These are phyloP conservation scores for Amphiprion clarkii DNA, from an alignment of 2,797 vertebrate genomes.

Conservation along the genomic window DNA sequence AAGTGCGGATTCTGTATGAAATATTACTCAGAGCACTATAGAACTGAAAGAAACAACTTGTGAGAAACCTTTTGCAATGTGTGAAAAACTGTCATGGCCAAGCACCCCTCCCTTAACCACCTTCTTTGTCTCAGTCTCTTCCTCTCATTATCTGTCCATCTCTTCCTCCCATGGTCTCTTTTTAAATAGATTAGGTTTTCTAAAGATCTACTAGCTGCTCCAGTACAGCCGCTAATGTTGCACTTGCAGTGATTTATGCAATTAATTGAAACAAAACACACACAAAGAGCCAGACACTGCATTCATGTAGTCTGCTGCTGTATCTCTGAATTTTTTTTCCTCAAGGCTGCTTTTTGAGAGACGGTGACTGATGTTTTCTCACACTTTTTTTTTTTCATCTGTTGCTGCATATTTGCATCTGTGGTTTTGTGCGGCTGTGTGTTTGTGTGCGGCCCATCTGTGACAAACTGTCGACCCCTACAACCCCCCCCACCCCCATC, in stretches of 20 bases:
- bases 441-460: neutral
- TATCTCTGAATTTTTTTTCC: slow-evolving; percentile 33
- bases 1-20: slow-evolving; percentile 6
- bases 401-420: slow-evolving; percentile 29
- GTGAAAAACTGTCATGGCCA: slow-evolving; percentile 65
- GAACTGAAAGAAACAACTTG: slow-evolving; percentile 41
- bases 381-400: slow-evolving; percentile 57
- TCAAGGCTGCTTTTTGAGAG: slow-evolving; percentile 27
- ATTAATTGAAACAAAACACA: slow-evolving; percentile 43
- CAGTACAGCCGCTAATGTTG: slow-evolving; percentile 18
- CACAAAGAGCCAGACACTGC: slow-evolving; percentile 30
- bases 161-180: slow-evolving; percentile 4
- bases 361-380: slow-evolving; percentile 50
- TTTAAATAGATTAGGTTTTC: slow-evolving; percentile 45
- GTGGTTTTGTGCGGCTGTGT: slow-evolving; percentile 35
- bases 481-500: no score
- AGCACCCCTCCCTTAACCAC: neutral
- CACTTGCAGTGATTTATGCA: slow-evolving; percentile 30
- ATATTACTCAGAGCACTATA: slow-evolving; percentile 4
- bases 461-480: neutral
- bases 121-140: neutral
- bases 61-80: slow-evolving; percentile 73
- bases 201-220: slow-evolving; percentile 28
- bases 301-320: slow-evolving; percentile 27
- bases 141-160: slow-evolving; percentile 9